These are phyloP conservation scores for Oithona nana DNA, from an alignment of 2,888 invertebrate species.

Conservation along the genomic window DNA sequence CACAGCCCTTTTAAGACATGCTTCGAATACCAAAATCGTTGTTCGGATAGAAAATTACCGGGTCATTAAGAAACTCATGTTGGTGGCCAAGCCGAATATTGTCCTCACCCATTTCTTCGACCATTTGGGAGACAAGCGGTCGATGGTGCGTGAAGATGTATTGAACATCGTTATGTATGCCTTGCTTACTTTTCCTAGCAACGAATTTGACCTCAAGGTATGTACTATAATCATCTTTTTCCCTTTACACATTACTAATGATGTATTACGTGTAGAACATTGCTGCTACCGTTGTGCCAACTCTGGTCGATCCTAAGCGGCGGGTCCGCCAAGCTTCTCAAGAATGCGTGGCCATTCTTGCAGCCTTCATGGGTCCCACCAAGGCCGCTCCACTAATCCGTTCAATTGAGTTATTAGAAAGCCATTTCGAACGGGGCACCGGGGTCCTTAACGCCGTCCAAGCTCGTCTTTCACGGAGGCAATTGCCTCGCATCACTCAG, in stretches of 20 bases:
- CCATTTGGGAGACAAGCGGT: conserved; percentile 31
- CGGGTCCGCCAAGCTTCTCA: conserved; percentile 56
- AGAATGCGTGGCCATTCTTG: conserved; percentile 55
- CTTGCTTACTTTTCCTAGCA: conserved; percentile 54
- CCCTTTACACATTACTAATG: too few relatives aligned
- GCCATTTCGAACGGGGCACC: conserved; percentile 23
- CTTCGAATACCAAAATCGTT: conserved; percentile 34
- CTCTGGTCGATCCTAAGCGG: conserved; percentile 42
- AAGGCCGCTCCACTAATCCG: conserved; percentile 36
- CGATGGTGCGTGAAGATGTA: conserved; percentile 48
- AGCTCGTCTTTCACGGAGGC: conserved; percentile 49
- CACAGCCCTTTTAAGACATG: conserved; percentile 29
- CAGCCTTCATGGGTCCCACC: conserved; percentile 44
- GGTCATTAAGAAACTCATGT: conserved; percentile 34
- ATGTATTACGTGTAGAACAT: too few relatives aligned
- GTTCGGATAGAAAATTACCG: conserved; percentile 33
- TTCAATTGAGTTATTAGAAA: conserved; percentile 31
- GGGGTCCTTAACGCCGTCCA: conserved; percentile 44
- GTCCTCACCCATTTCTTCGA: conserved; percentile 35
- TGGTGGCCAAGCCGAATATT: conserved; percentile 33
- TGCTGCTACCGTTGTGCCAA: conserved; percentile 31
- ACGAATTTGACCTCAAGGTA: conserved; percentile 40
- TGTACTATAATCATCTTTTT: too few relatives aligned
- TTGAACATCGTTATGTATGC: conserved; percentile 55
- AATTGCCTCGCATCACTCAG: conserved; percentile 46